Evolutionary conservation across 92 coral and sea anemone genomes (phyloP), one percentile per base, ranked within the genome.

Genomic region (Phenganax marumi): DNA sequence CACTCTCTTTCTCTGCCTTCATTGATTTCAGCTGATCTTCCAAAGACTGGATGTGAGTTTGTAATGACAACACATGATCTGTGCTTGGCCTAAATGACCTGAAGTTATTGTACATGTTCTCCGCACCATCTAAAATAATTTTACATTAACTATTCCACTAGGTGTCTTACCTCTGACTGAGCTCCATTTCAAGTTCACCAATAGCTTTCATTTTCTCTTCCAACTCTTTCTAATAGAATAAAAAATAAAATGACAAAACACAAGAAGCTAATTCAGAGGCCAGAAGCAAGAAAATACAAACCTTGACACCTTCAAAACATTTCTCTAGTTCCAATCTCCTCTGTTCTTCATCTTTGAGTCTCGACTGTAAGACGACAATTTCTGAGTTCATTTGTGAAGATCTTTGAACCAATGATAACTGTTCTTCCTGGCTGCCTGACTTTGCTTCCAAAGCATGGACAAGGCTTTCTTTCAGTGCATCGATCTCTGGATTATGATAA

Each of bases 301-400:
- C 98, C 89, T 87, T 91, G 57, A 94, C 80, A 74, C 89, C 88
- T 73, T 70, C 87, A 14, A 88, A 82, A 61, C 91, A 89, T 52
- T 92, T 92, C 68, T 77, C 87, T 23, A 33, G 65, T 12, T 85
- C 24, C 61, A 76, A 83, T 73, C 85, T 87, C 70, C 76, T 84
- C 73, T 85, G 81, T 74, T 86, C 76, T 51, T 91, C 96, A 26
- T 92, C 99, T 21, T 92, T 97, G 33, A 96, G 89, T 81, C 82
- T 84, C 22, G 92, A 92, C 68, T 89, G 83, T 39, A 78, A 65
- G 49, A 39, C 73, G 57, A 78, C 90, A 54, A 95, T 79, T 12
- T 92, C 96, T 70, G 93, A 92, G 87, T 91, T 95, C 93, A 95
- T 81, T 68, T 91, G 87, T 39, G 98, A 92, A 22, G 90, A 85